These are phyloP conservation scores for Rhinoptilus africanus DNA, from an alignment of 2,113 vertebrate genomes.

Conservation along the genomic window DNA sequence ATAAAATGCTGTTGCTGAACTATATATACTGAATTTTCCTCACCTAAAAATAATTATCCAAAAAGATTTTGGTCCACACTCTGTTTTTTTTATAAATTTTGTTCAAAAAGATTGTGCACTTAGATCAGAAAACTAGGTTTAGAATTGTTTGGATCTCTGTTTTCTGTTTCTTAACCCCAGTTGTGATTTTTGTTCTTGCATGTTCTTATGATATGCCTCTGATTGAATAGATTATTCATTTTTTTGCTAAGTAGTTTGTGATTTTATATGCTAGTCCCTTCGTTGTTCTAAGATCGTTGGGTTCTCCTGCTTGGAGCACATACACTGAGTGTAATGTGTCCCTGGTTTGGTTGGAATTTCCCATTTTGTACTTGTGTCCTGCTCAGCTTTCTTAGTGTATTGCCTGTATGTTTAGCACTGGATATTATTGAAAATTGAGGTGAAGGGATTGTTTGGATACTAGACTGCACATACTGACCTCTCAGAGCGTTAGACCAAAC, in stretches of 20 bases:
- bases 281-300: neutral
- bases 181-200: neutral
- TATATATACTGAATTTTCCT: neutral
- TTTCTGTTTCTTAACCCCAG: neutral
- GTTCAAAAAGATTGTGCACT: neutral
- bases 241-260: neutral
- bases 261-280: neutral
- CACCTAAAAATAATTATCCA: neutral
- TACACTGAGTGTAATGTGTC: rapidly evolving
- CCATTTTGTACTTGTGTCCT: neutral
- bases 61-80: neutral
- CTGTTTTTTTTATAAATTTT: neutral
- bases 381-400: rapidly evolving
- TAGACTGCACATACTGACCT: neutral
- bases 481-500: neutral
- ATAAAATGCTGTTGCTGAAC: neutral
- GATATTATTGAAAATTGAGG: neutral
- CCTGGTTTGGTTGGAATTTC: neutral
- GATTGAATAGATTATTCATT: neutral
- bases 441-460: neutral
- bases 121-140: rapidly evolving
- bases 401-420: neutral
- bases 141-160: neutral
- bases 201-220: neutral
- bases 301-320: neutral